phyloP scores from a whole-genome alignment of 2,797 vertebrate genomes.

The Glossophaga mutica region DNA sequence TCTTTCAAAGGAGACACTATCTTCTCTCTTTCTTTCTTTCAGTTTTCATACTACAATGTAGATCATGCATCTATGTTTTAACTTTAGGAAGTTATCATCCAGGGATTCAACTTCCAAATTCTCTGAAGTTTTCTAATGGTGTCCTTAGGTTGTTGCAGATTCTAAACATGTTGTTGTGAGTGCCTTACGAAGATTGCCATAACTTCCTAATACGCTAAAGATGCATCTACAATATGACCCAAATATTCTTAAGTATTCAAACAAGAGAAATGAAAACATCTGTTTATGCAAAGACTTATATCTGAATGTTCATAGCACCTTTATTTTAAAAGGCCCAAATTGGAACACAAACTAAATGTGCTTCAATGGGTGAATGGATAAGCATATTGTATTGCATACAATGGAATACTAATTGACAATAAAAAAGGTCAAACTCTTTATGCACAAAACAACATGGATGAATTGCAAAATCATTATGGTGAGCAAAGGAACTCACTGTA shows the following conservation, averaged over 20 bases:
- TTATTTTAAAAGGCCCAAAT: slow-evolving; percentile 40
- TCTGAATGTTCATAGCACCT: not conserved
- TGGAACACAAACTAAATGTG: slow-evolving; percentile 30
- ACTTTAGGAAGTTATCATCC: not conserved
- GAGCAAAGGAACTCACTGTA: not conserved
- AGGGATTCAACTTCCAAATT: slow-evolving; percentile 13
- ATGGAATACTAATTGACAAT: not conserved
- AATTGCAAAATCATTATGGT: not conserved
- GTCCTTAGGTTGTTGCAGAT: not conserved
- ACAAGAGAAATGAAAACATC: slow-evolving; percentile 44
- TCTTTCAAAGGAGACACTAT: not conserved
- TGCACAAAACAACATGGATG: not conserved
- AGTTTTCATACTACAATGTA: not conserved
- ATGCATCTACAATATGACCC: not conserved
- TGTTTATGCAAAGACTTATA: not conserved
- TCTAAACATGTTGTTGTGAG: not conserved
- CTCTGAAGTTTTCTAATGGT: not conserved
- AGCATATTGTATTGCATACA: not conserved
- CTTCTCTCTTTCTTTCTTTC: not conserved
- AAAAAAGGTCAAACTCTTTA: not conserved
- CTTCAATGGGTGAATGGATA: not conserved
- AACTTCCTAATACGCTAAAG: slow-evolving; percentile 39
- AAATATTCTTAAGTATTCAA: slow-evolving; percentile 38
- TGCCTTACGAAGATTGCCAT: slow-evolving; percentile 8
- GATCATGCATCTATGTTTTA: not conserved